phyloP scores from a whole-genome alignment of 2,113 vertebrate species.

The Daphoenositta chrysoptera region DNA sequence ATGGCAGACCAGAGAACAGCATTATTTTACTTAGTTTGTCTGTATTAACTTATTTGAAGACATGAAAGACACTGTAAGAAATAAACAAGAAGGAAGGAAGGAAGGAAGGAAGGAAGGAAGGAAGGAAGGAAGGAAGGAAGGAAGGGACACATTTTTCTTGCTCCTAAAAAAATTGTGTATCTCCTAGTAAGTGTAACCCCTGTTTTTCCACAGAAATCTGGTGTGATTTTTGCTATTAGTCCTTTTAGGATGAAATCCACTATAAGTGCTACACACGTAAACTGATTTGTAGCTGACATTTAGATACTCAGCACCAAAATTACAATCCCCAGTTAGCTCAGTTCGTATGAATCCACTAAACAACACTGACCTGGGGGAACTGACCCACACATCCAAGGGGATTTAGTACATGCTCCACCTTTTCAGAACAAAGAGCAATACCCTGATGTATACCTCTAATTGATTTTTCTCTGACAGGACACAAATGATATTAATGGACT shows the following conservation, averaged over 20 bases:
- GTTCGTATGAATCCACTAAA: neutral
- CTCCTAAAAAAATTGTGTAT: neutral
- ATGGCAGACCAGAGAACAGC: neutral
- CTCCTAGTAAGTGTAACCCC: neutral
- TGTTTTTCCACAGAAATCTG: neutral
- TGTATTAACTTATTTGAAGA: neutral
- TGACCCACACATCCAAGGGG: neutral
- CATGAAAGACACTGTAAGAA: neutral
- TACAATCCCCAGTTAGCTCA: neutral
- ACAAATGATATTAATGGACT: slow-evolving; percentile 9
- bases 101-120: neutral
- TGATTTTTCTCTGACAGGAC: neutral
- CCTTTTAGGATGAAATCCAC: neutral
- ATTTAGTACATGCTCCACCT: neutral
- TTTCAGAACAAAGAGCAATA: neutral
- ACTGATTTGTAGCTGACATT: neutral
- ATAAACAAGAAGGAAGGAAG: neutral
- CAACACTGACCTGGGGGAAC: neutral
- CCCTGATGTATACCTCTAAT: neutral
- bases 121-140: no score
- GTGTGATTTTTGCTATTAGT: neutral
- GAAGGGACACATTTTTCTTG: neutral
- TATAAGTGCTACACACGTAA: neutral
- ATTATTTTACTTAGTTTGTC: neutral
- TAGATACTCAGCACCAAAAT: neutral